Percentiles rank a stretch among this genome's conserved stretches.
Evolutionary conservation across 37 sponge, comb jelly and placozoan genomes (phyloP).

Genomic region (Tethya wilhelma): DNA sequence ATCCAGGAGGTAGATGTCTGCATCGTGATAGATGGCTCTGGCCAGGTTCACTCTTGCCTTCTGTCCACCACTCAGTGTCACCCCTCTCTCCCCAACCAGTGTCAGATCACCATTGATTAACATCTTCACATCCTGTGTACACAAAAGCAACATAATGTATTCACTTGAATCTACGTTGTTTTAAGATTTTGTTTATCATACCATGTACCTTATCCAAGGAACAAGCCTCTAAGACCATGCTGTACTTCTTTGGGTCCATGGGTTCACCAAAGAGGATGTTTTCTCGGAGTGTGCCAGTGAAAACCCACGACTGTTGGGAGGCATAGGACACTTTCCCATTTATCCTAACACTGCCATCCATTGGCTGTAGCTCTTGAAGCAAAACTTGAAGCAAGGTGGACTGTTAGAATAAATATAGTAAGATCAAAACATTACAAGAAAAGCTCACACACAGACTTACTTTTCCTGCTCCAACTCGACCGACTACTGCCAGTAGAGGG

Average conservation of each 20-base stretch:
- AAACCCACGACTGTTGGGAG: slow-evolving; percentile 79
- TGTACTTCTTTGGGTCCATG: slow-evolving; percentile 33
- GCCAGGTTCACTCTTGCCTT: slow-evolving; percentile 91
- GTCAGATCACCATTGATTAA: slow-evolving; percentile 83
- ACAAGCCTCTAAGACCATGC: slow-evolving; percentile 66
- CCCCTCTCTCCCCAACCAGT: slow-evolving; percentile 88
- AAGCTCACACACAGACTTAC: too few relatives aligned
- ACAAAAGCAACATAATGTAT: too few relatives aligned
- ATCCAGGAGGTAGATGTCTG: slow-evolving; percentile 84
- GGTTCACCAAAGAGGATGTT: slow-evolving; percentile 78
- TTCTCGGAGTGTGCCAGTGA: slow-evolving; percentile 73
- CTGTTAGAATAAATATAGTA: slow-evolving; percentile 16
- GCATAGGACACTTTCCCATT: slow-evolving; percentile 62
- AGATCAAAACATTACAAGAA: not conserved
- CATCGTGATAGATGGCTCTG: slow-evolving; percentile 75
- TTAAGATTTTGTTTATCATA: not conserved
- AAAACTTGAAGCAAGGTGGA: slow-evolving; percentile 69
- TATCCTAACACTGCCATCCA: slow-evolving; percentile 39
- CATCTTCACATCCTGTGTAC: slow-evolving; percentile 60
- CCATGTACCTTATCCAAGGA: slow-evolving; percentile 56
- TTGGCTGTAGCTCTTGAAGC: slow-evolving; percentile 57
- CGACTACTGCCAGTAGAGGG: slow-evolving; percentile 65
- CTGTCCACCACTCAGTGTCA: slow-evolving; percentile 95
- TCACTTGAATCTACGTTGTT: not conserved
- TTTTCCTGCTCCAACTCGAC: slow-evolving; percentile 80